phyloP scores from a whole-genome alignment of 2,797 vertebrate species.

The Margarornis squamiger region DNA sequence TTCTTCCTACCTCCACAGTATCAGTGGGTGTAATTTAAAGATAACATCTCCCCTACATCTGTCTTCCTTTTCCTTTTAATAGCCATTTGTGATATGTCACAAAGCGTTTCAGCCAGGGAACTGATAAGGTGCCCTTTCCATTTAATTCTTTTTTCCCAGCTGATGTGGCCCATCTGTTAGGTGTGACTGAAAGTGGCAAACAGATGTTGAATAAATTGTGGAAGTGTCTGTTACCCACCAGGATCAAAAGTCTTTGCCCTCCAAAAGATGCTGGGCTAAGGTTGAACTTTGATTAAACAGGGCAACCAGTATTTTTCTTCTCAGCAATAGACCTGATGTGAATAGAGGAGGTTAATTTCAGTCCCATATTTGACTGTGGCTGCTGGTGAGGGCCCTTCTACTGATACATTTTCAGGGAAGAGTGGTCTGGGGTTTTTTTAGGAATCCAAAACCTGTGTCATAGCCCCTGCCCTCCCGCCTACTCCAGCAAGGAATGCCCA shows the following conservation, averaged over 20 bases:
- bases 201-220: not conserved
- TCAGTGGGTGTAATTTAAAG: not conserved
- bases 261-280: not conserved
- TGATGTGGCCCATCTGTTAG: not conserved
- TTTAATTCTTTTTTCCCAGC: not conserved
- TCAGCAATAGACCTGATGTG: not conserved
- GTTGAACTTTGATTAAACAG: not conserved
- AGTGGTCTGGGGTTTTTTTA: not conserved
- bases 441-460: not conserved
- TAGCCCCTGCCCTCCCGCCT: not conserved
- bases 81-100: not conserved
- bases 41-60: not conserved
- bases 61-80: not conserved
- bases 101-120: not conserved
- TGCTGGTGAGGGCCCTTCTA: not conserved
- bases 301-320: not conserved
- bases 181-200: not conserved
- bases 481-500: not conserved
- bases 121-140: not conserved
- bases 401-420: not conserved
- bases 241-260: not conserved
- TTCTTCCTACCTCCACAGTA: not conserved
- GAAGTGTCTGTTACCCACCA: not conserved
- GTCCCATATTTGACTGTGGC: not conserved
- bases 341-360: not conserved